These are phyloP conservation scores for Vulpes vulpes DNA, from an alignment of 2,113 vertebrate species.

Conservation along the genomic window DNA sequence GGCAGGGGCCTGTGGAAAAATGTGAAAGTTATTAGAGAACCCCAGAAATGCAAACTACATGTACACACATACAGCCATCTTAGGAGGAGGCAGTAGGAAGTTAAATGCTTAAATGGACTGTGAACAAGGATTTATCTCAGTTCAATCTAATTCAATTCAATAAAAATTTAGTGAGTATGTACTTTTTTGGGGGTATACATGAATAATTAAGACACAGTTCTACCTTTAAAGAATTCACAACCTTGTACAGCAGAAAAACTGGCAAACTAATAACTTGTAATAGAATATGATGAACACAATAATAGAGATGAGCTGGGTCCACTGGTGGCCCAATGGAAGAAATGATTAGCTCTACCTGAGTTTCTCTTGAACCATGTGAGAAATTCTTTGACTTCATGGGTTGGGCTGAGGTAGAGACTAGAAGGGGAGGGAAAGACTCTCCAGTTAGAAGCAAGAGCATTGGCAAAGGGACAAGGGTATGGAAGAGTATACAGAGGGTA, in stretches of 20 bases:
- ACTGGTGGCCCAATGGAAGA: too few relatives aligned
- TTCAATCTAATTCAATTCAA: neutral
- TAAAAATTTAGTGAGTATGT: conserved; percentile 10
- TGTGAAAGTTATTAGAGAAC: neutral
- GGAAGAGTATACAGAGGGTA: accelerated
- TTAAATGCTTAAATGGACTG: neutral
- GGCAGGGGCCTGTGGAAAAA: neutral
- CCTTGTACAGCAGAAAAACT: neutral
- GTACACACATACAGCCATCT: too few relatives aligned
- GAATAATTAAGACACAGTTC: neutral
- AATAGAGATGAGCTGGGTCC: neutral
- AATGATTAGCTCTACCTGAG: neutral
- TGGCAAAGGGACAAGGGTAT: neutral
- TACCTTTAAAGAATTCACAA: neutral
- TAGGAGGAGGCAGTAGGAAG: neutral
- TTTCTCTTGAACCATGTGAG: neutral
- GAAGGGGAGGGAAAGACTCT: neutral
- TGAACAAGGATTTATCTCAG: neutral
- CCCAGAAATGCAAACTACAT: neutral
- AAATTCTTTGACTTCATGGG: neutral
- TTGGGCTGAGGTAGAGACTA: too few relatives aligned
- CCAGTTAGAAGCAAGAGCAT: neutral
- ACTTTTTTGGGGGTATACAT: neutral
- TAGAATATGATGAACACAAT: neutral
- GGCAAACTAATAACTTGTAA: neutral